These are phyloP conservation scores for Pediacus dermestoides DNA, from an alignment of 2,888 invertebrate genomes.

Conservation along the genomic window DNA sequence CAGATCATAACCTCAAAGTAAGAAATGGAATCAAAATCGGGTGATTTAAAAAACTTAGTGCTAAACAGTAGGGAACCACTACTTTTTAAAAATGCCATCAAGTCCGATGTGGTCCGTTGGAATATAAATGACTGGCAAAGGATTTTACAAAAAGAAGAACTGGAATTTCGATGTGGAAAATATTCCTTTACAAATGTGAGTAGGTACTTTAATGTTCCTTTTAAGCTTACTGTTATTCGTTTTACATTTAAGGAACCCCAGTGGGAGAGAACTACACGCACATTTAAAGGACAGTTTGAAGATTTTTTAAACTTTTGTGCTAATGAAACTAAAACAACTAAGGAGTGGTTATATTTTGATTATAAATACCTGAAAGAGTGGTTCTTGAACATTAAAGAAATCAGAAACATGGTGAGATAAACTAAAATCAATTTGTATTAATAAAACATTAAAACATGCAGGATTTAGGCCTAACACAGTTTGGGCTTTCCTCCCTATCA, in stretches of 20 bases:
- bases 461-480: slow-evolving; percentile 30
- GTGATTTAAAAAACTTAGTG: slow-evolving; percentile 23
- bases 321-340: slow-evolving; percentile 39
- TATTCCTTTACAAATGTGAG: slow-evolving; percentile 45
- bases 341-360: slow-evolving; percentile 78
- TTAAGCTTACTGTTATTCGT: not conserved
- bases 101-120: slow-evolving; percentile 62
- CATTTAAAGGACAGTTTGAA: slow-evolving; percentile 57
- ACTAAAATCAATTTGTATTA: slow-evolving; percentile 48
- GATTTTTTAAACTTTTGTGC: slow-evolving; percentile 61
- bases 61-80: slow-evolving; percentile 50
- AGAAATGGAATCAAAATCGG: too few species aligned
- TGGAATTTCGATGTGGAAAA: slow-evolving; percentile 57
- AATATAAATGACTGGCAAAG: slow-evolving; percentile 58
- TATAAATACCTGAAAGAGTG: slow-evolving; percentile 76
- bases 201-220: slow-evolving; percentile 8
- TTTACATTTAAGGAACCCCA: slow-evolving; percentile 57
- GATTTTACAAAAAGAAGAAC: slow-evolving; percentile 54
- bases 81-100: slow-evolving; percentile 54
- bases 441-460: slow-evolving; percentile 5
- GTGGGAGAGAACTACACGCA: slow-evolving; percentile 74
- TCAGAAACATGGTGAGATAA: slow-evolving; percentile 42
- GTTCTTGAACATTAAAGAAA: slow-evolving; percentile 57
- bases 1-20: too few species aligned
- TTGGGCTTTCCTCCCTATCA: slow-evolving; percentile 68